A percentile compares a stretch with the other conserved stretches of the same genome.
These are phyloP conservation scores for Pardosa pseudoannulata DNA, from an alignment of 2,888 invertebrate genomes.

Conservation along the genomic window DNA sequence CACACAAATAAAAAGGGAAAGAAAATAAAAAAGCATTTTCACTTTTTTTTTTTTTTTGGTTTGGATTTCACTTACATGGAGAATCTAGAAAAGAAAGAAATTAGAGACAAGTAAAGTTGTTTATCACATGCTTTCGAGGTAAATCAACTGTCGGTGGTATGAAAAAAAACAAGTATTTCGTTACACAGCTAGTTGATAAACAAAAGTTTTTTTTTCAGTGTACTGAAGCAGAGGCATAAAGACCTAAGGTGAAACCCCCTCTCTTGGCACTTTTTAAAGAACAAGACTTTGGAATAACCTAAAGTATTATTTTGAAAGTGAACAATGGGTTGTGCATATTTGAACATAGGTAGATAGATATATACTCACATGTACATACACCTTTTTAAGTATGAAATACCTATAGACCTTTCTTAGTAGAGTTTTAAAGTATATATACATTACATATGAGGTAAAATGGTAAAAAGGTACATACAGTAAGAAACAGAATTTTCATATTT, in stretches of 20 bases:
- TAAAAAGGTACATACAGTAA: no score
- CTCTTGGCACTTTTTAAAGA: not conserved
- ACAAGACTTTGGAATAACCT: not conserved
- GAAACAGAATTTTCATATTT: no score
- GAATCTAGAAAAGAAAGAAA: conserved; percentile 53
- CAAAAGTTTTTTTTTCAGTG: conserved; percentile 18
- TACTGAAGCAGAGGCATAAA: conserved; percentile 6
- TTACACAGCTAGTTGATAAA: conserved; percentile 50
- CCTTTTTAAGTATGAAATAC: not conserved
- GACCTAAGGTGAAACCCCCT: not conserved
- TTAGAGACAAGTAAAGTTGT: conserved; percentile 35
- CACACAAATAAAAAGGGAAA: conserved; percentile 47
- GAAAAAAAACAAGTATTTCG: conserved; percentile 48
- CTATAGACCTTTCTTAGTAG: no score
- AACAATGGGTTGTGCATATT: not conserved
- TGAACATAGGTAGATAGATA: not conserved
- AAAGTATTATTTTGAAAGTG: not conserved
- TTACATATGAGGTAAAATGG: not conserved
- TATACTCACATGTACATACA: not conserved
- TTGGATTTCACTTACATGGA: conserved; percentile 32
- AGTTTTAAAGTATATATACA: not conserved
- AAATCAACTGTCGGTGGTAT: conserved; percentile 63
- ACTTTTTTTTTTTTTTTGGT: not conserved
- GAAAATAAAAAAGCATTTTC: conserved; percentile 29
- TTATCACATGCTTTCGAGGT: conserved; percentile 66